These are phyloP conservation scores for Megaceryle maxima DNA, from an alignment of 2,113 vertebrate species.

Conservation along the genomic window DNA sequence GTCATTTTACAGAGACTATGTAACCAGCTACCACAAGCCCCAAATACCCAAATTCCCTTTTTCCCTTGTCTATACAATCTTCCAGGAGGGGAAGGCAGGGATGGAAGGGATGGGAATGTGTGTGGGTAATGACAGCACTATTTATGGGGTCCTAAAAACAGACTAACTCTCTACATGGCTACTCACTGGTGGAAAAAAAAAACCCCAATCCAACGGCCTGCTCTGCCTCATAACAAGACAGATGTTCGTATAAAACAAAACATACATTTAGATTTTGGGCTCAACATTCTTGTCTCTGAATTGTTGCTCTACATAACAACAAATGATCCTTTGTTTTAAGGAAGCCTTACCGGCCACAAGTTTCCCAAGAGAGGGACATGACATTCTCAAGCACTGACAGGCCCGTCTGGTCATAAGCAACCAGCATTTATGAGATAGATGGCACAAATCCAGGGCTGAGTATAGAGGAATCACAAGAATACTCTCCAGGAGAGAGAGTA, in stretches of 20 bases:
- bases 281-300: constrained; percentile 8
- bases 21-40: background rate
- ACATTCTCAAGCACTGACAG: background rate
- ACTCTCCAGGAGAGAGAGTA: background rate
- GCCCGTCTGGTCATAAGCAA: background rate
- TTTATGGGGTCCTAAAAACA: constrained; percentile 29
- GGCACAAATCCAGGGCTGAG: background rate
- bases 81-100: background rate
- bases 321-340: constrained; percentile 33
- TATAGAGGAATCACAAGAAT: background rate
- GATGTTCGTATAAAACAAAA: constrained; percentile 30
- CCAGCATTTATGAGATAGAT: background rate
- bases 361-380: background rate
- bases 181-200: background rate
- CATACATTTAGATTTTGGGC: constrained; percentile 50
- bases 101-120: background rate
- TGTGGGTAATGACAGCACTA: constrained; percentile 25
- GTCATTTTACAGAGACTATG: background rate
- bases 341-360: background rate
- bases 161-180: background rate
- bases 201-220: background rate
- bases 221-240: constrained; percentile 20
- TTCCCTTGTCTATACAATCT: background rate
- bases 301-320: constrained; percentile 30
- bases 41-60: background rate